Conservation (phyloP, 1,140 invertebrate species). For the Drosophila navojoa region DNA sequence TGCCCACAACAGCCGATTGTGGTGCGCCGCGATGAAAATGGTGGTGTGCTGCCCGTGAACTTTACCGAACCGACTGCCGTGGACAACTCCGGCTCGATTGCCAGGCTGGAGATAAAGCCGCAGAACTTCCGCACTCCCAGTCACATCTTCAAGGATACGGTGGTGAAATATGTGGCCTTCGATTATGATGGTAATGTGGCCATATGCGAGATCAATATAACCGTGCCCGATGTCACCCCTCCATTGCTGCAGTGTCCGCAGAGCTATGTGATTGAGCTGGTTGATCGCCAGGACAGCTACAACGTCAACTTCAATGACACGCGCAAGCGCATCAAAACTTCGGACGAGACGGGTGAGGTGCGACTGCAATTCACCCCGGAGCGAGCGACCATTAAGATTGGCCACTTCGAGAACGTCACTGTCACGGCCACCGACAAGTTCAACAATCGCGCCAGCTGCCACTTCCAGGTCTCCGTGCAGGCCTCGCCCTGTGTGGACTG, state of each 20-base stretch:
- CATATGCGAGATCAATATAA: constrained; percentile 98
- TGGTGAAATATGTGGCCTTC: constrained; percentile 97
- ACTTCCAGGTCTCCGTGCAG: constrained; percentile 97
- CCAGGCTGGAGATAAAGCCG: constrained; percentile 95
- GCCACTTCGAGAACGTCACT: constrained; percentile 97
- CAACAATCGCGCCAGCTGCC: constrained; percentile 94
- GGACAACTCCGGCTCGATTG: constrained; percentile 97
- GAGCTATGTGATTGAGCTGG: constrained; percentile 96
- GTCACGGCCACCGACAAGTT: constrained; percentile 94
- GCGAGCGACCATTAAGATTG: constrained; percentile 93
- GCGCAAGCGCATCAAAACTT: constrained; percentile 92
- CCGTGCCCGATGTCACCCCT: constrained; percentile 96
- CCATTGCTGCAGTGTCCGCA: constrained; percentile 97
- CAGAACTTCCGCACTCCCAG: constrained; percentile 95
- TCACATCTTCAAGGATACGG: constrained; percentile 94
- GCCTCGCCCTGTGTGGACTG: constrained; percentile 97
- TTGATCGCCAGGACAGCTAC: constrained; percentile 95
- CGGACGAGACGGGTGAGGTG: constrained; percentile 95
- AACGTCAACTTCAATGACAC: constrained; percentile 97
- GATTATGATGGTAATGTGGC: constrained; percentile 99
- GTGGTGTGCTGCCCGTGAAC: constrained; percentile 94
- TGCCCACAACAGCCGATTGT: constrained; percentile 96
- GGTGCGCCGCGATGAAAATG: constrained; percentile 93
- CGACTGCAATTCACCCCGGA: constrained; percentile 93
- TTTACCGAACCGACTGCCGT: constrained; percentile 96